Evolutionary conservation across 1,140 invertebrate species (phyloP).

Genomic region (Campoletis sonorensis): DNA sequence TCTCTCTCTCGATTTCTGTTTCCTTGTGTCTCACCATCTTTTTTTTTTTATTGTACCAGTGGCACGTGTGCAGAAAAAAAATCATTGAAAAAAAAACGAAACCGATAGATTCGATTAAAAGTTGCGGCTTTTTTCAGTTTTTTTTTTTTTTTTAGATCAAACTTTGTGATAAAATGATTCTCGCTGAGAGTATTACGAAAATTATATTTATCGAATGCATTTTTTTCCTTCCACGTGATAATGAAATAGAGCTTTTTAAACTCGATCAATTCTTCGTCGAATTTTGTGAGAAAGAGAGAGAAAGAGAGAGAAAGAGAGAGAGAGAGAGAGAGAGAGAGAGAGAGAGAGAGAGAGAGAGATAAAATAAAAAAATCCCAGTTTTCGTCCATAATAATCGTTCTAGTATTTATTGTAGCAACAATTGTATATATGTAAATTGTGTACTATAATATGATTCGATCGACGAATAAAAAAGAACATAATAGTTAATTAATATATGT

Average conservation of each 20-base stretch:
- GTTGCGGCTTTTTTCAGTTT: not conserved
- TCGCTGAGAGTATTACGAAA: not conserved
- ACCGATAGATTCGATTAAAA: slow-evolving; percentile 9
- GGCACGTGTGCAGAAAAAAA: slow-evolving; percentile 43
- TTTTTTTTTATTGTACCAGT: slow-evolving; percentile 27
- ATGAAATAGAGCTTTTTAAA: not conserved
- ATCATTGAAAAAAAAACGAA: not conserved
- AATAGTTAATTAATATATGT: slow-evolving; percentile 75
- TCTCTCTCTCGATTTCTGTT: slow-evolving; percentile 1
- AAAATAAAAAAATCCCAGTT: slow-evolving; percentile 32
- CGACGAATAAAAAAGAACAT: not conserved
- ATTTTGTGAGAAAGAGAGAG: too few relatives aligned
- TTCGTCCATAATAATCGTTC: slow-evolving; percentile 46
- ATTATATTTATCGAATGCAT: not conserved
- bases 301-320: too few relatives aligned
- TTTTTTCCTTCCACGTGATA: not conserved
- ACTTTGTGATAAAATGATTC: not conserved
- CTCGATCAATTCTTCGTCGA: too few relatives aligned
- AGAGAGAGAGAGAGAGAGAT: not conserved
- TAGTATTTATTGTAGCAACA: slow-evolving; percentile 67
- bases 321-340: too few relatives aligned
- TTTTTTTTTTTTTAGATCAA: not conserved
- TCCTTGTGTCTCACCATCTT: not conserved
- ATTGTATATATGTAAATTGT: slow-evolving; percentile 77
- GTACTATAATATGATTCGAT: slow-evolving; percentile 64